phyloP scores from a whole-genome alignment of 2,797 vertebrate genomes.

The Muscicapa striata region DNA sequence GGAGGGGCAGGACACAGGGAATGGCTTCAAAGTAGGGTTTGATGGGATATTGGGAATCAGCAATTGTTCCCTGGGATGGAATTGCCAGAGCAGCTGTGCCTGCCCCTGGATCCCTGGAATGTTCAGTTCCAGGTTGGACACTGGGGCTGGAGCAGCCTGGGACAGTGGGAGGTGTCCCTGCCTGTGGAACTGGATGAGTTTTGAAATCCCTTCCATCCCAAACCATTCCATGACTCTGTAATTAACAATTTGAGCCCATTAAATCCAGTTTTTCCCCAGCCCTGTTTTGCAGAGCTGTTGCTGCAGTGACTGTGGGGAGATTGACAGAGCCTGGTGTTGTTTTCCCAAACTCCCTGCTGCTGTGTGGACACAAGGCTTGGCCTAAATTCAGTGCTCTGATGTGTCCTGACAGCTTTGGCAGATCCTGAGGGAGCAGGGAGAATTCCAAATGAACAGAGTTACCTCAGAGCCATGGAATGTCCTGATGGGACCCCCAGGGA shows the following conservation, averaged over 20 bases:
- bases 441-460: not conserved
- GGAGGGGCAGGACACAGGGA: not conserved
- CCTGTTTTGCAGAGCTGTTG: not conserved
- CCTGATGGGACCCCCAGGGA: not conserved
- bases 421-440: not conserved
- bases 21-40: not conserved
- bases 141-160: not conserved
- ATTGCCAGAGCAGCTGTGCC: not conserved
- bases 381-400: not conserved
- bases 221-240: accelerated
- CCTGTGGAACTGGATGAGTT: accelerated
- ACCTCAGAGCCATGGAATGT: not conserved
- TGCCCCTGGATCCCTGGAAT: not conserved
- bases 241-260: not conserved
- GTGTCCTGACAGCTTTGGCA: not conserved
- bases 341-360: not conserved
- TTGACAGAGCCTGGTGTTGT: not conserved
- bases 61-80: not conserved
- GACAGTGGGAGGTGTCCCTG: not conserved
- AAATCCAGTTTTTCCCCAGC: not conserved
- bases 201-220: not conserved
- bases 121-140: not conserved
- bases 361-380: not conserved
- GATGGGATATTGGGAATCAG: not conserved
- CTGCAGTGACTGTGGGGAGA: not conserved